These are phyloP conservation scores for Neopipo cinnamomea DNA, from an alignment of 2,113 vertebrate species.

Conservation along the genomic window DNA sequence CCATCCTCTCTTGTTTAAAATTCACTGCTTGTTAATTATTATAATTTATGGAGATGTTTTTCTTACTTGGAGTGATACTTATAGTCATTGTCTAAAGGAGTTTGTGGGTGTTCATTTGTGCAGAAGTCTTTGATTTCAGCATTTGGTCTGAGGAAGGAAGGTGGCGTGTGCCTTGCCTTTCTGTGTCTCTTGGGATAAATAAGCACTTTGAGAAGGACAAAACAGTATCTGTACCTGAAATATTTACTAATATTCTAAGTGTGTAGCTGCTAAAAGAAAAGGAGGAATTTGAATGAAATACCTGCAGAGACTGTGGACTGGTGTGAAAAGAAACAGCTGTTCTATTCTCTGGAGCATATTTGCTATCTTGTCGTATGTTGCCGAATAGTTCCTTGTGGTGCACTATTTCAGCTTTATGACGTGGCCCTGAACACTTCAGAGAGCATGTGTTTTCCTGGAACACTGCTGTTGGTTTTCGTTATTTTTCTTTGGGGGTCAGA, in stretches of 20 bases:
- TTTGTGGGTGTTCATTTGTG: neutral
- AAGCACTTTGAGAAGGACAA: neutral
- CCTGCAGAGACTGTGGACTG: neutral
- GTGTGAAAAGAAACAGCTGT: slow-evolving; percentile 3
- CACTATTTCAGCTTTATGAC: slow-evolving; percentile 4
- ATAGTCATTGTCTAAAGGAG: neutral
- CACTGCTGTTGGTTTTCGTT: neutral
- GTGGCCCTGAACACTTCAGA: neutral
- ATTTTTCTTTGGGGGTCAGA: neutral
- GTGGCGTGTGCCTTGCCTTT: neutral
- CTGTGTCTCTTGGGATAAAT: neutral
- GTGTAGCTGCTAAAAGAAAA: neutral
- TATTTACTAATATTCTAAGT: neutral
- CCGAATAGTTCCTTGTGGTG: neutral
- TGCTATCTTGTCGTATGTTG: neutral
- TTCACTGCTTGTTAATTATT: neutral
- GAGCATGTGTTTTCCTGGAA: neutral
- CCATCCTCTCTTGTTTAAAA: neutral
- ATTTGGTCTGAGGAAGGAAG: neutral
- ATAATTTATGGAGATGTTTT: neutral
- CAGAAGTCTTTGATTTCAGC: neutral
- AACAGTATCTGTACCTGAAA: neutral
- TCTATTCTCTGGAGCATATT: neutral
- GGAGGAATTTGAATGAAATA: neutral
- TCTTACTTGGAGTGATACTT: neutral